Percentiles rank a stretch among this genome's conserved stretches.
Conservation (phyloP, 2,113 vertebrate species). For the Passerina amoena region DNA sequence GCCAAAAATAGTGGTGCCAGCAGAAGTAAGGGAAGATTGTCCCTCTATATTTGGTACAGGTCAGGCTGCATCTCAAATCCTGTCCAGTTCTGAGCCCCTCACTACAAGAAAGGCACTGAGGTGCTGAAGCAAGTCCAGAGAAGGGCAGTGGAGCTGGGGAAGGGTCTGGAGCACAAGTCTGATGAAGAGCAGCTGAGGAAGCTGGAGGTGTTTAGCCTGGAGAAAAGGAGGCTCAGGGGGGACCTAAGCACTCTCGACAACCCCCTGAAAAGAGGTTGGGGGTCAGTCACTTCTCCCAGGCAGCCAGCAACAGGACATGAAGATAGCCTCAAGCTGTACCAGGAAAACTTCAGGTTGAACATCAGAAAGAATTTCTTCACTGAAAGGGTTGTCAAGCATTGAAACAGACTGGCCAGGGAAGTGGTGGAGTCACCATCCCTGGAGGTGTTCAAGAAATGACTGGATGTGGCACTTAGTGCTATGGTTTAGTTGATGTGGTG, state of each 20-base stretch:
- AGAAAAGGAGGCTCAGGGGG: neutral
- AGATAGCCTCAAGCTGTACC: neutral
- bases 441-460: neutral
- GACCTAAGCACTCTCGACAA: too few relatives aligned
- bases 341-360: neutral
- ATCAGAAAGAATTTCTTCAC: neutral
- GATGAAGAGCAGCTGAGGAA: neutral
- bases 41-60: neutral
- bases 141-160: fast-evolving
- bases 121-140: neutral
- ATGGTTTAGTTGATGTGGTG: neutral
- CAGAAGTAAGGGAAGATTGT: neutral
- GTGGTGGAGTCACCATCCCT: neutral
- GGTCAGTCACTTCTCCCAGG: neutral
- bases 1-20: neutral
- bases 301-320: neutral
- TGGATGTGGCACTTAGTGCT: neutral
- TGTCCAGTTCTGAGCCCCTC: neutral
- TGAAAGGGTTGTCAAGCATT: neutral
- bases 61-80: neutral
- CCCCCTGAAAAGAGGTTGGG: fast-evolving
- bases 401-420: neutral
- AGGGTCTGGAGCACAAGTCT: neutral
- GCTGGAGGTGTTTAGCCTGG: neutral
- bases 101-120: neutral